Evolutionary conservation across 2,797 vertebrate genomes (phyloP).

Genomic region (Hapalemur alaotrensis): DNA sequence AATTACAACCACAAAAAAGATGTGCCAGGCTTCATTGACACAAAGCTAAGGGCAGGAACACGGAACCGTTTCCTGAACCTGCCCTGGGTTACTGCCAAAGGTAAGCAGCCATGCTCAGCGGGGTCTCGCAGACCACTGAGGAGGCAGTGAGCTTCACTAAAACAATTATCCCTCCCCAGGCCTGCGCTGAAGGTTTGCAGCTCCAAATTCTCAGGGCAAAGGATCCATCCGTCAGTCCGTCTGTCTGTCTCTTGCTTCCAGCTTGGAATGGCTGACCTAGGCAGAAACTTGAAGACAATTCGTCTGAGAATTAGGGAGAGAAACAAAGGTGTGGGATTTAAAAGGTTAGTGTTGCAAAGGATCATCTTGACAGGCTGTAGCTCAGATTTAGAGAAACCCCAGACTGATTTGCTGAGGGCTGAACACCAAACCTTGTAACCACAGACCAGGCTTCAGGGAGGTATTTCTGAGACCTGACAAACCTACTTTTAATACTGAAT

Average conservation of each 20-base stretch:
- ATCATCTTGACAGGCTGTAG: neutral
- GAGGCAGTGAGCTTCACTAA: constrained; percentile 1
- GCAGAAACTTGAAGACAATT: constrained; percentile 30
- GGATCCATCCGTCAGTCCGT: neutral
- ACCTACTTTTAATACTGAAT: constrained; percentile 44
- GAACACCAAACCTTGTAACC: neutral
- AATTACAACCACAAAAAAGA: constrained; percentile 58
- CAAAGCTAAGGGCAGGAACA: constrained; percentile 55
- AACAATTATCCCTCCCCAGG: constrained; percentile 25
- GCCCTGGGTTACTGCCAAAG: constrained; percentile 34
- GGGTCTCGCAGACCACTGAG: constrained; percentile 17
- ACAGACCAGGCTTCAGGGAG: neutral
- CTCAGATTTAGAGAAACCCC: constrained; percentile 46
- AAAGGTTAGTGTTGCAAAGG: neutral
- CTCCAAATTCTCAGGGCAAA: constrained; percentile 30
- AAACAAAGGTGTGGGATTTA: constrained; percentile 7
- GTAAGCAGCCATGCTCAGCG: neutral
- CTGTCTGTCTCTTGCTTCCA: neutral
- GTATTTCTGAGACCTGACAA: constrained; percentile 42
- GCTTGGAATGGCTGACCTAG: neutral
- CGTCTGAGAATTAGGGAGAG: neutral
- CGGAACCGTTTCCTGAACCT: constrained; percentile 38
- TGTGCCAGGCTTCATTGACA: constrained; percentile 67
- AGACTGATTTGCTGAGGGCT: neutral
- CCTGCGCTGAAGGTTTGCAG: neutral